These are phyloP conservation scores for Muscicapa striata DNA, from an alignment of 2,797 vertebrate genomes.

Conservation along the genomic window DNA sequence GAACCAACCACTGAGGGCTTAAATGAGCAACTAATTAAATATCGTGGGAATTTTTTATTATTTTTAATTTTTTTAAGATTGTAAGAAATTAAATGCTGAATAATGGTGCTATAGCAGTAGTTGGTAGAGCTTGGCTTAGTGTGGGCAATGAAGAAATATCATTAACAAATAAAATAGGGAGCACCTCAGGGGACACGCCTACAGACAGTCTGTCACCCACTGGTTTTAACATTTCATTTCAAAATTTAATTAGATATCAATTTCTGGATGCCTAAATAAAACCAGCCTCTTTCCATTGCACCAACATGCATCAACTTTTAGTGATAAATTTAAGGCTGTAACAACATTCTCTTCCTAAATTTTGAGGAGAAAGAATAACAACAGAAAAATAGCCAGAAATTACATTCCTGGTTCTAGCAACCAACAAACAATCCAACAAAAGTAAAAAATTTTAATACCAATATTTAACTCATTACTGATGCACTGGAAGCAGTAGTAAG, in stretches of 20 bases:
- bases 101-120: neutral
- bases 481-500: neutral
- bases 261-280: slow-evolving; percentile 57
- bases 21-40: neutral
- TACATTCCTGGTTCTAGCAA: neutral
- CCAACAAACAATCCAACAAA: neutral
- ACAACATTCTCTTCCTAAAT: neutral
- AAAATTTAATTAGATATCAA: slow-evolving; percentile 70
- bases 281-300: slow-evolving; percentile 18
- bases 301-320: neutral
- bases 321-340: neutral
- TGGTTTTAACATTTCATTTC: slow-evolving; percentile 64
- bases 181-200: slow-evolving; percentile 70
- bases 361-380: neutral
- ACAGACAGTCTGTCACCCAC: slow-evolving; percentile 75
- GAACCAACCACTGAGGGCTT: neutral
- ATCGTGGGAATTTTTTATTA: neutral
- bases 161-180: slow-evolving; percentile 53
- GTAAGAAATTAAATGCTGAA: neutral
- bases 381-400: neutral
- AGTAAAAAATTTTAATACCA: neutral
- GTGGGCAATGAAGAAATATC: slow-evolving; percentile 34
- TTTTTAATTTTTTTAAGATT: neutral
- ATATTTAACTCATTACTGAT: neutral
- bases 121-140: neutral